Evolutionary conservation across 92 coral and sea anemone genomes (phyloP), one percentile per base, ranked within the genome.

Genomic region (Zoanthus gigantus): DNA sequence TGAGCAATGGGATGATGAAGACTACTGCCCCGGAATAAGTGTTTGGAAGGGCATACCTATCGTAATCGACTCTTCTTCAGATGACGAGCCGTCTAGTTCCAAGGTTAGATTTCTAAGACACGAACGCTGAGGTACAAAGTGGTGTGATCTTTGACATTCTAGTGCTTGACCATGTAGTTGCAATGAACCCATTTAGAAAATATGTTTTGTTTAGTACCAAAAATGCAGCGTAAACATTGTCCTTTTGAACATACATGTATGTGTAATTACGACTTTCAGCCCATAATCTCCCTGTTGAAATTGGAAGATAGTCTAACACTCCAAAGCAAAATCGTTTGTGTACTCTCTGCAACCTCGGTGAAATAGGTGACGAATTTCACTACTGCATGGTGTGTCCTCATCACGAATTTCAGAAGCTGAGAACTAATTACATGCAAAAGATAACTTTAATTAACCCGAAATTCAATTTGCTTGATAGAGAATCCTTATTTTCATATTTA

Each of bases 291-390:
- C 76, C 78, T 69, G 82, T 84, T 84, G 77, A 84, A 69, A 30
- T 72, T 52, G 78, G 63, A 69, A 69, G 83, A 56, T 77, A 77
- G 23, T 77, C 69, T 13, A 77, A 77, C 31, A 77, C 83, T 77
- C 67, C 69, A 78, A 78, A 78, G 30, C 83, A 78, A 78, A 78
- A 78, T 78, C 83, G 83, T 57, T 15, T 78, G 83, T 57, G 83
- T 78, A 57, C 83, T 78, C 53, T 78, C 83, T 78, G 83, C 83
- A 78, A 78, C 83, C 83, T 78, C 83, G 83, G 83, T 78, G 71
- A 78, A 78, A 32, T 57, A 78, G 83, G 71, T 78, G 68, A 78
- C 71, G 83, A 78, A 78, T 78, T 78, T 60, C 83, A 78, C 72
- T 78, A 60, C 72, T 78, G 88, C 77, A 77, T 77, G 0, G 69